Evolutionary conservation across 2,797 vertebrate genomes (phyloP).

Genomic region (Kryptopterus vitreolus): DNA sequence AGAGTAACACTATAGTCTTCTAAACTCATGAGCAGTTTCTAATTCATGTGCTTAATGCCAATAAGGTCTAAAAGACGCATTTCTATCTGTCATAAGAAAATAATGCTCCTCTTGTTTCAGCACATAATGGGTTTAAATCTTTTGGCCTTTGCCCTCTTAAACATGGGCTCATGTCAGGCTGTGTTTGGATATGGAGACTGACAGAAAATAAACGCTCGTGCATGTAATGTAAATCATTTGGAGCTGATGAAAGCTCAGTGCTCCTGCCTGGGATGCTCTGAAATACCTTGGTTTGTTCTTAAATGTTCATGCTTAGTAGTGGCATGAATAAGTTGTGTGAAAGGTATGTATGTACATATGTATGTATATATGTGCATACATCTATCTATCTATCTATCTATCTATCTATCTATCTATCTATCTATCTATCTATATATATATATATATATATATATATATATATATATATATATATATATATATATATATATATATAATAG

Average conservation of each 20-base stretch:
- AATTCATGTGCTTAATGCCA: conserved; percentile 30
- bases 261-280: conserved; percentile 45
- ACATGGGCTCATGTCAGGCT: conserved; percentile 57
- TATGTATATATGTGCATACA: too few relatives aligned
- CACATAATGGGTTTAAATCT: conserved; percentile 59
- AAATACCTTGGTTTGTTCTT: conserved; percentile 39
- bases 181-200: conserved; percentile 63
- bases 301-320: conserved; percentile 5
- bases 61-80: neutral
- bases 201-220: conserved; percentile 67
- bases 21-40: conserved; percentile 31
- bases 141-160: conserved; percentile 67
- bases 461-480: too few relatives aligned
- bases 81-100: conserved; percentile 26
- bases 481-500: too few relatives aligned
- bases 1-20: conserved; percentile 2
- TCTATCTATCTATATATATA: too few relatives aligned
- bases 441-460: too few relatives aligned
- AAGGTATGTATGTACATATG: too few relatives aligned
- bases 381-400: too few relatives aligned
- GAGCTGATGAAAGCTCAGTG: conserved; percentile 64
- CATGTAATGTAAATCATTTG: conserved; percentile 67
- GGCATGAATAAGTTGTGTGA: neutral
- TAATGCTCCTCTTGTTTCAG: conserved; percentile 46
- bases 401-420: too few relatives aligned